Evolutionary conservation across 2,888 invertebrate species (phyloP).

Genomic region (Limnephilus rhombicus): DNA sequence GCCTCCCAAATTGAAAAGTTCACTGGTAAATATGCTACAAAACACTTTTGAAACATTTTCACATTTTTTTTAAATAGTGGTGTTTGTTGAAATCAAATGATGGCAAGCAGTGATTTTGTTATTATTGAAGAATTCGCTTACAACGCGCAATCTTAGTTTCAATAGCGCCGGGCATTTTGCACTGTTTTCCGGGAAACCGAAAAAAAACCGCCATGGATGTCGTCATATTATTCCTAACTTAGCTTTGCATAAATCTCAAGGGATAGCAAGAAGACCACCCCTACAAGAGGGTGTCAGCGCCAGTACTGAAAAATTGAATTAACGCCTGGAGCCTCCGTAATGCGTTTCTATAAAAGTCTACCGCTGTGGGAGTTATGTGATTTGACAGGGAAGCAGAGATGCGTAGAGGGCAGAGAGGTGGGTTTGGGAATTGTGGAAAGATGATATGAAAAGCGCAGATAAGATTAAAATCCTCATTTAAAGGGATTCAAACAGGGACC

Average conservation of each 20-base stretch:
- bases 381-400: constrained; percentile 1
- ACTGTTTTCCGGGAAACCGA: not conserved
- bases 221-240: not conserved
- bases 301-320: constrained; percentile 20
- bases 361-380: constrained; percentile 1
- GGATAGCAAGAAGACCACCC: constrained; percentile 4
- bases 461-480: not conserved
- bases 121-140: not conserved
- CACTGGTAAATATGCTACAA: no score
- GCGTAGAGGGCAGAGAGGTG: not conserved
- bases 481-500: no score
- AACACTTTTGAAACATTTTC: no score
- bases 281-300: not conserved
- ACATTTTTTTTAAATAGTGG: no score
- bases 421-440: not conserved
- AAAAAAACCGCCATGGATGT: not conserved
- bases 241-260: not conserved
- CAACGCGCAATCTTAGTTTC: no score
- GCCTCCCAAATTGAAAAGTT: no score
- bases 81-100: no score
- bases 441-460: not conserved
- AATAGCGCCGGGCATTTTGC: not conserved
- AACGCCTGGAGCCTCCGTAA: constrained; percentile 5
- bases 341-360: constrained; percentile 21
- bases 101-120: no score